Evolutionary conservation across 2,888 invertebrate genomes (phyloP).

Genomic region (Gymnoscelis rufifasciata): DNA sequence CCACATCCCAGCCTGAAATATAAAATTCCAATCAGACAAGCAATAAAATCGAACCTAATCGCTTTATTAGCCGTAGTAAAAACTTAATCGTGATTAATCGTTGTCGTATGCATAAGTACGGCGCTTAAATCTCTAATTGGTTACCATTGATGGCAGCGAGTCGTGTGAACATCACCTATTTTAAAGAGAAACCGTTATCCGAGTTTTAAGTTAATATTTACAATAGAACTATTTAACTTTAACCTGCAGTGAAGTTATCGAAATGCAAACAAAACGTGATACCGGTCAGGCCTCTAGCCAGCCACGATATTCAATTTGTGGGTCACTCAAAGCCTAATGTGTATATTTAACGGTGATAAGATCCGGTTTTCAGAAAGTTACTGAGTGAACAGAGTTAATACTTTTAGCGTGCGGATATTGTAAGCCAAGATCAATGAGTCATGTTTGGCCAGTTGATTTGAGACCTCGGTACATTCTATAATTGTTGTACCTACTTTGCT

Average conservation of each 20-base stretch:
- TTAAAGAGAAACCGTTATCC: conserved; percentile 40
- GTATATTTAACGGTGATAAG: conserved; percentile 60
- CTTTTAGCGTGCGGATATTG: conserved; percentile 32
- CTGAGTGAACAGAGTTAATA: conserved; percentile 32
- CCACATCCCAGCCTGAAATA: conserved; percentile 44
- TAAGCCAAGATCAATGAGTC: conserved; percentile 23
- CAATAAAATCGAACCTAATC: conserved; percentile 11
- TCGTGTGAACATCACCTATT: conserved; percentile 36
- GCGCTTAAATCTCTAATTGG: conserved; percentile 17
- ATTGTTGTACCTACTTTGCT: neutral
- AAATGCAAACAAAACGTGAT: conserved; percentile 46
- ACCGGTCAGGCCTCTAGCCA: conserved; percentile 27
- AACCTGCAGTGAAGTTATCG: conserved; percentile 50
- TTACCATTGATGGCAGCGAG: conserved; percentile 6
- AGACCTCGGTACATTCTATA: neutral
- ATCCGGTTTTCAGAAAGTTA: conserved; percentile 51
- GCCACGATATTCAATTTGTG: conserved; percentile 52
- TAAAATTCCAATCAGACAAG: conserved; percentile 10
- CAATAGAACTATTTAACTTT: conserved; percentile 34
- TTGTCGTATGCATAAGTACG: conserved; percentile 17
- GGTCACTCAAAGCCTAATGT: conserved; percentile 58
- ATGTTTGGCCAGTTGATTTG: conserved; percentile 33
- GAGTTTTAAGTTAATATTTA: conserved; percentile 36
- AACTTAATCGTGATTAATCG: conserved; percentile 17
- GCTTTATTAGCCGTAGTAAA: conserved; percentile 13